Evolutionary conservation across 37 sponge, comb jelly and placozoan genomes (phyloP).

Genomic region (Cladorhizidae sp.): DNA sequence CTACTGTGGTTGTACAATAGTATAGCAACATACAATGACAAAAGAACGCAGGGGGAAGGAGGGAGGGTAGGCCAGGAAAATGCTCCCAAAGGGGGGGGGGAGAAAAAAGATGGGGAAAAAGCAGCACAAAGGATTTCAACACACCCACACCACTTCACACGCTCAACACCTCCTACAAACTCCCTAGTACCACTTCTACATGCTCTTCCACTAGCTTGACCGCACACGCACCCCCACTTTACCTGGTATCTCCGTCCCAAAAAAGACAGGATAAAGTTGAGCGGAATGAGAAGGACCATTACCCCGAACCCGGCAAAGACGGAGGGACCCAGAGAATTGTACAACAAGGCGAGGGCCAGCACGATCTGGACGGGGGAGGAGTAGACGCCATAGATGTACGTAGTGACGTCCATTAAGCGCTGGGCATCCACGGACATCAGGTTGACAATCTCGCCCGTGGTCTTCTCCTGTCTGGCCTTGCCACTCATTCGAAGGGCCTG

Average conservation of each 20-base stretch:
- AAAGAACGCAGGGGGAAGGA: not conserved
- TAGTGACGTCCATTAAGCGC: conserved; percentile 86
- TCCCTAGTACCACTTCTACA: too few relatives aligned
- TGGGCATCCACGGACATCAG: conserved; percentile 99
- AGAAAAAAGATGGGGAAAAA: not conserved
- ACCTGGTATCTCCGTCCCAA: conserved; percentile 43
- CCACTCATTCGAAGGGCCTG: conserved; percentile 86
- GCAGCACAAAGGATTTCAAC: too few relatives aligned
- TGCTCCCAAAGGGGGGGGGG: not conserved
- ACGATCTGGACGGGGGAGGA: conserved; percentile 91
- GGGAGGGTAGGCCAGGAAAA: not conserved
- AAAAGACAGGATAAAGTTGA: conserved; percentile 65
- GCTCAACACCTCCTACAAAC: too few relatives aligned
- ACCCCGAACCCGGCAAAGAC: conserved; percentile 91
- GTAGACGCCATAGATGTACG: conserved; percentile 91
- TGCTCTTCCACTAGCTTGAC: too few relatives aligned
- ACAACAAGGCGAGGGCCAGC: conserved; percentile 85
- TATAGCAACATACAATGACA: too few relatives aligned
- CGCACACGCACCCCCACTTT: too few relatives aligned
- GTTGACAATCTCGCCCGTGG: conserved; percentile 97
- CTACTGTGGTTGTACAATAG: too few relatives aligned
- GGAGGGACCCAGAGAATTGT: conserved; percentile 79
- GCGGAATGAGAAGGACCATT: conserved; percentile 87
- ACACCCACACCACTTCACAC: too few relatives aligned
- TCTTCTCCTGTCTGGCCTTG: conserved; percentile 67